Evolutionary conservation across 2,797 vertebrate species (phyloP), one percentile per base, ranked within the genome.

Genomic region (Monodelphis domestica): DNA sequence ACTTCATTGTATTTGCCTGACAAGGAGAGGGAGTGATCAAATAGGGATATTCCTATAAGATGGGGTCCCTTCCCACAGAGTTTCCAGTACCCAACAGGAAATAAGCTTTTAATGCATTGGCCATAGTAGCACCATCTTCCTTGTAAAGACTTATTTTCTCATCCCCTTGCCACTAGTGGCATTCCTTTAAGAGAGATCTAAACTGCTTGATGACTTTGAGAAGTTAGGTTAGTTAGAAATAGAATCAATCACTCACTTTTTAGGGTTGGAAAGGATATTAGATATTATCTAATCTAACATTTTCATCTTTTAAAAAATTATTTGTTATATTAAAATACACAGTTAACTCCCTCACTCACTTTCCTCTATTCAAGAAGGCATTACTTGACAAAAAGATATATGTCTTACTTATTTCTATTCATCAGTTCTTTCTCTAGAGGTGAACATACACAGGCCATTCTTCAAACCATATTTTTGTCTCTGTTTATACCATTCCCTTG

Each of bases 51-150:
- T 50, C 26, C 33, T 87, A 30, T 87, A 87, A 87, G 84, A 87
- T 9, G 10, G 50, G 26, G 29, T 50, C 59, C 59, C 1, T 26
- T 21, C 52, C 38, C 50, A 53, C 6, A 1, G 33, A 51, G 38
- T 10, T 12, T 0, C 28, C 33, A 57, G 56, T 1, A 57, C 78
- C 28, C 38, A 5, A 12, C 0, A 21, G 33, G 3, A 0, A 0
- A 14, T 1, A 15, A 87, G 1, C n/a, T 78, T 88, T 95, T 11
- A 91, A 45, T 0, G 4, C 17, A 56, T 6, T 54, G 53, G 50
- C 53, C 53, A 53, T 53, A 53, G 53, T 53, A 53, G 53, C 11
- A 53, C 53, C 53, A 53, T 53, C 53, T 53, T 53, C 53, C 11
- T 53, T 53, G 53, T 63, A 33, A 0, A 3, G 38, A 45, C 33